Base-by-base conservation (phyloP, 2,888 invertebrate genomes). In the Mylabris sibirica region DNA sequence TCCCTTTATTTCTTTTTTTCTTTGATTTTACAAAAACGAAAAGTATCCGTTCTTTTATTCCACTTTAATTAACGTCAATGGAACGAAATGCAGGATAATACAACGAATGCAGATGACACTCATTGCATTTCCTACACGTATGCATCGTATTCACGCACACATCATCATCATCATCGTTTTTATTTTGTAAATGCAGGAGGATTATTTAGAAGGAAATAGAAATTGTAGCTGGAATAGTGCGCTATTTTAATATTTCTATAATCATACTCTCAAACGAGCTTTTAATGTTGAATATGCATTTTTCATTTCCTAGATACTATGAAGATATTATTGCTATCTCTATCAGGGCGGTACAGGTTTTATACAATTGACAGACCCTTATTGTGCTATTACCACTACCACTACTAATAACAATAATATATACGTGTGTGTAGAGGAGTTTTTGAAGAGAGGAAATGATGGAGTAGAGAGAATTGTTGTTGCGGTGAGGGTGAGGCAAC, bases 301-400 rank as follows among this genome's bases (percentile, higher is more conserved):
- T 81, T 81, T 81, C 81, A 81, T 81, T 81, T 81, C 79, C 81
- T 80, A 79, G 80, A 80, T 79, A 77, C 71, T 71, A 72, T 72
- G 74, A 73, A 75, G 65, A 70, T 77, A 20, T 12, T 72, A 74
- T 73, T 74, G 72, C 72, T 71, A 59, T 69, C 60, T 69, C 63
- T 30, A 2, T 20, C 30, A 74, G 57, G 9, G 30, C 75, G 77
- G 76, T 75, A 75, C 77, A 75, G 77, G 80, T 78, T 81, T 79
- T 53, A 22, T 8, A 83, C 83, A 82, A 83, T 82, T 82, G 81
- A 82, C 81, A 81, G 82, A 82, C 82, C 81, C 81, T 83, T 82
- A 83, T 83, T 69, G 66, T 53, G 22, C 53, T 53, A 22, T 53
- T 57, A 57, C n/a, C 20, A 22, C 49, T 17, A 49, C 49, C 4